A percentile compares a stretch with the other conserved stretches of the same genome.
phyloP scores from a whole-genome alignment of 92 coral and sea anemone genomes.

The Bergia sp. region DNA sequence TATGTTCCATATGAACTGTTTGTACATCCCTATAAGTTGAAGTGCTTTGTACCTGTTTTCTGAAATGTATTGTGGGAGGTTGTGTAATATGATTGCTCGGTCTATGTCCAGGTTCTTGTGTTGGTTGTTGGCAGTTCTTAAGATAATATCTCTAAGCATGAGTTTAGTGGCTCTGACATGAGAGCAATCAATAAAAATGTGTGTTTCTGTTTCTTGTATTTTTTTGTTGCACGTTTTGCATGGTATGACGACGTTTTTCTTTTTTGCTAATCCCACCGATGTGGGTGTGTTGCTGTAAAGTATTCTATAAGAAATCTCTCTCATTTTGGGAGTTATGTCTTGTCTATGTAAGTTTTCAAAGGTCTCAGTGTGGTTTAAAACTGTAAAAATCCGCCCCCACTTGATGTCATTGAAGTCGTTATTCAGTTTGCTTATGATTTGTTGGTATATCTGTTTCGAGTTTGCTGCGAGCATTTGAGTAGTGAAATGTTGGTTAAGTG shows the following conservation, averaged over 20 bases:
- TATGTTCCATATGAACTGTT: not conserved
- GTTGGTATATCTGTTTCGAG: not conserved
- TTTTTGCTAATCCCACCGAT: too few relatives aligned
- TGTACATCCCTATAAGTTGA: not conserved
- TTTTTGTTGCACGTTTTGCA: not conserved
- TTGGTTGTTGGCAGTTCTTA: not conserved
- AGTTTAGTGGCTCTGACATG: not conserved
- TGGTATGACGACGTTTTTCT: too few relatives aligned
- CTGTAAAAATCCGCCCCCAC: not conserved
- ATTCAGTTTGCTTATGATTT: not conserved
- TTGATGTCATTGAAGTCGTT: not conserved
- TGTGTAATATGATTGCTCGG: not conserved
- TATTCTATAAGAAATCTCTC: too few relatives aligned
- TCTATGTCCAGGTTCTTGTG: not conserved
- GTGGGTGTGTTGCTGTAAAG: too few relatives aligned
- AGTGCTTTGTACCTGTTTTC: not conserved
- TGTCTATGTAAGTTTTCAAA: too few relatives aligned
- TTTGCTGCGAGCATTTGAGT: not conserved
- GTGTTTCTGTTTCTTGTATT: not conserved
- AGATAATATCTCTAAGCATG: not conserved
- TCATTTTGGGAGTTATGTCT: too few relatives aligned
- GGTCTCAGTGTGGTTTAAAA: not conserved
- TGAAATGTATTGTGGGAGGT: not conserved
- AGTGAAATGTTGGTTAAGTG: not conserved
- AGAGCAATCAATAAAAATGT: not conserved